phyloP scores from a whole-genome alignment of 92 coral and sea anemone genomes.

The Paragorgia papillata region DNA sequence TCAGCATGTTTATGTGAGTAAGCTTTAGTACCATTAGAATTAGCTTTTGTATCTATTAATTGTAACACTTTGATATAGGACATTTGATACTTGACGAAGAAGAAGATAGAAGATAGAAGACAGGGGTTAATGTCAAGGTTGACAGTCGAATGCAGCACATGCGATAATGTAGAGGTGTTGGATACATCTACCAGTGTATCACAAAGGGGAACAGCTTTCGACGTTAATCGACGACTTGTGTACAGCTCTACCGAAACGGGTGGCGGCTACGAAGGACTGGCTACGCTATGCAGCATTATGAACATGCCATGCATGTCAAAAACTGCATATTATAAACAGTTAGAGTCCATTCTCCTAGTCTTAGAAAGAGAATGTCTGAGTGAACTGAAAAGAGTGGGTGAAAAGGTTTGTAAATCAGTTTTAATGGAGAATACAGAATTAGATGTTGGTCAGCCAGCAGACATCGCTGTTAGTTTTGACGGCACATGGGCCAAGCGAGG shows the following conservation, averaged over 20 bases:
- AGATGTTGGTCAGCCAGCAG: conserved; percentile 6
- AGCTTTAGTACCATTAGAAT: too few relatives aligned
- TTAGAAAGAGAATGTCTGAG: conserved; percentile 18
- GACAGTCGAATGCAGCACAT: too few relatives aligned
- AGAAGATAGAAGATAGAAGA: too few relatives aligned
- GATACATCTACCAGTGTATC: too few relatives aligned
- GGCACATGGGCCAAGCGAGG: conserved; percentile 51
- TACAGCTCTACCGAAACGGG: conserved; percentile 34
- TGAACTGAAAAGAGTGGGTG: conserved; percentile 39
- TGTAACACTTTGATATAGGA: too few relatives aligned
- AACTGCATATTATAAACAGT: conserved; percentile 34
- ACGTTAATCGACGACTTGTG: conserved; percentile 45
- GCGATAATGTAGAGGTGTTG: too few relatives aligned
- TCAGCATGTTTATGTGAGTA: too few relatives aligned
- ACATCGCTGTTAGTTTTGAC: conserved; percentile 32
- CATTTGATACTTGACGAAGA: too few relatives aligned
- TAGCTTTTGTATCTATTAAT: too few relatives aligned
- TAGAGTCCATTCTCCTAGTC: conserved; percentile 9
- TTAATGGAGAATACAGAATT: conserved; percentile 1
- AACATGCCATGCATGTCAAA: conserved; percentile 30
- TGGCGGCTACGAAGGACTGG: conserved; percentile 38
- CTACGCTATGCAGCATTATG: conserved; percentile 36
- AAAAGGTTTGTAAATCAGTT: neutral
- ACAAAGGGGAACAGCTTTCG: conserved; percentile 17
- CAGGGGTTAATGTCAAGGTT: too few relatives aligned